A percentile compares a stretch with the other conserved stretches of the same genome.
Evolutionary conservation across 2,797 vertebrate genomes (phyloP).

Genomic region (Halcyon badia): DNA sequence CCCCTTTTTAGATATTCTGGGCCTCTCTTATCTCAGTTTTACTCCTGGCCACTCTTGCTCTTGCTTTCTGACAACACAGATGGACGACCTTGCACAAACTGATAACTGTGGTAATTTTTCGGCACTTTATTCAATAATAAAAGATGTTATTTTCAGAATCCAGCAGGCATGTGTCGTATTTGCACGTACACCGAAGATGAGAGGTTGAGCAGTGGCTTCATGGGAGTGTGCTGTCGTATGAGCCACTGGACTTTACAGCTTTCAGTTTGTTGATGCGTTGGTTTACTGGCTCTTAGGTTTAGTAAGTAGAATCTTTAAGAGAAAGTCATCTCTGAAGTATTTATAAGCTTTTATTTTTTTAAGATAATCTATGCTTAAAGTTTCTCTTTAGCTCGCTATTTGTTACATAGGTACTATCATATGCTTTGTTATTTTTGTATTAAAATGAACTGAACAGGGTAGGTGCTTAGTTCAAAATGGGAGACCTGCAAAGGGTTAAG

Average conservation of each 20-base stretch:
- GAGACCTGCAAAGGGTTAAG: constrained; percentile 93
- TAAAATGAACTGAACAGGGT: not conserved
- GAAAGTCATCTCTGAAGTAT: not conserved
- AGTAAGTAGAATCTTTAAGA: constrained; percentile 3
- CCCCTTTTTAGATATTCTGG: constrained; percentile 57
- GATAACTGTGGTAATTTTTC: constrained; percentile 73
- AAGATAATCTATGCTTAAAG: not conserved
- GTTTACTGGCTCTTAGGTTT: constrained; percentile 33
- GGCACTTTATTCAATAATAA: constrained; percentile 44
- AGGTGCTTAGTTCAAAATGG: constrained; percentile 53
- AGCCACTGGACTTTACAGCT: constrained; percentile 43
- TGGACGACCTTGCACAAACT: constrained; percentile 69
- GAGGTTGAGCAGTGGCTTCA: constrained; percentile 8
- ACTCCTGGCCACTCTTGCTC: constrained; percentile 64
- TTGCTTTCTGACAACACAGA: constrained; percentile 73
- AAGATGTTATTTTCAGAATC: constrained; percentile 55
- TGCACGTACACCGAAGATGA: not conserved
- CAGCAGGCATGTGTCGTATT: not conserved
- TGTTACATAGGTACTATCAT: not conserved
- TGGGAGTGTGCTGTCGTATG: not conserved
- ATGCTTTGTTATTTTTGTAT: constrained; percentile 22
- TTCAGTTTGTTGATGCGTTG: constrained; percentile 15
- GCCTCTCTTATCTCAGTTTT: constrained; percentile 72
- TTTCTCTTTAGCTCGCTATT: not conserved
- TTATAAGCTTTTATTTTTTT: not conserved